A percentile compares a stretch with the other conserved stretches of the same genome.
These are phyloP conservation scores for Mycetomoellerius zeteki DNA, from an alignment of 1,140 invertebrate species.

Conservation along the genomic window DNA sequence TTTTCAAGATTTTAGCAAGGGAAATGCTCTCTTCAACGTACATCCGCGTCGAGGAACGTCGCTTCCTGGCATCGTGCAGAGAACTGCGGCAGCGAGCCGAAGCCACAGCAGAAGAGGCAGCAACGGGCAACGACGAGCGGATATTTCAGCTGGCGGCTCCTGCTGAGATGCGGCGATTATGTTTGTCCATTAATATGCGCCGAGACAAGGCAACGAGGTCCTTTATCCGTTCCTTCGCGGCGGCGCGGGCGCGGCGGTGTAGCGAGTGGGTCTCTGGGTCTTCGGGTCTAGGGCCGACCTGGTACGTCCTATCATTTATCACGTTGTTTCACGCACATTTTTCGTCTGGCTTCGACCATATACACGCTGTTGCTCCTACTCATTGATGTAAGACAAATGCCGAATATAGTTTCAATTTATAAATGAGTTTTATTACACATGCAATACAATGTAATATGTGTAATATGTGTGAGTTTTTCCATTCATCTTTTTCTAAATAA, in stretches of 20 bases:
- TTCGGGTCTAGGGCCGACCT: slow-evolving; percentile 82
- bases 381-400: neutral
- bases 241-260: slow-evolving; percentile 58
- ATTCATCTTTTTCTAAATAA: slow-evolving; percentile 14
- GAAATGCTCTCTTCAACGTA: slow-evolving; percentile 8
- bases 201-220: slow-evolving; percentile 82
- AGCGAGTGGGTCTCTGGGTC: slow-evolving; percentile 84
- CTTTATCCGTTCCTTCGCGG: slow-evolving; percentile 77
- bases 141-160: slow-evolving; percentile 81
- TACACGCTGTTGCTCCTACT: neutral
- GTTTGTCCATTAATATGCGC: slow-evolving; percentile 86
- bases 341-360: slow-evolving; percentile 65
- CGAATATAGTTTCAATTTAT: neutral
- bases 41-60: slow-evolving; percentile 70
- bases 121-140: slow-evolving; percentile 73
- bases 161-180: slow-evolving; percentile 86
- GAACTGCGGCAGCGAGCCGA: slow-evolving; percentile 67
- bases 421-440: neutral
- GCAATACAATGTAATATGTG: neutral
- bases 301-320: slow-evolving; percentile 85
- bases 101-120: slow-evolving; percentile 65
- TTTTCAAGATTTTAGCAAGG: neutral
- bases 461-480: neutral
- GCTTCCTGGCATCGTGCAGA: slow-evolving; percentile 73
- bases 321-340: slow-evolving; percentile 79